phyloP scores from a whole-genome alignment of 1,140 invertebrate genomes.

The Pseudachorutes palmiensis region DNA sequence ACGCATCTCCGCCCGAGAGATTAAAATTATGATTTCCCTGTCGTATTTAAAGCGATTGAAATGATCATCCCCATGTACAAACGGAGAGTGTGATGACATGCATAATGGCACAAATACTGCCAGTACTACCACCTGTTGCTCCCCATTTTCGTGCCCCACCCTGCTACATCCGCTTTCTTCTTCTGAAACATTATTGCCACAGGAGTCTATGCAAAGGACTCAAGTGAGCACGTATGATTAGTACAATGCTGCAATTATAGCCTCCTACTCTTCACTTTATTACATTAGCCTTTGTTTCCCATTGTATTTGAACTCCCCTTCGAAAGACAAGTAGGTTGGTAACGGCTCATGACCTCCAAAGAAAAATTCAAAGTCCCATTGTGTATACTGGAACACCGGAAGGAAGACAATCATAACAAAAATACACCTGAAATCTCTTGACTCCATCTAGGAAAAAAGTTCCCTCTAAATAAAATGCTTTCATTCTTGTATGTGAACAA shows the following conservation, averaged over 20 bases:
- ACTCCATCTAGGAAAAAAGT: too few relatives aligned
- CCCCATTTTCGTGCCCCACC: conserved; percentile 32
- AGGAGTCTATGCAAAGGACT: conserved; percentile 1
- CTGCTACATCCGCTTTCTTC: conserved; percentile 32
- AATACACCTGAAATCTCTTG: background rate
- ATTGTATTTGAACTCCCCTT: conserved; percentile 2
- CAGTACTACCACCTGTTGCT: conserved; percentile 35
- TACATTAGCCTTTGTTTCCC: conserved; percentile 29
- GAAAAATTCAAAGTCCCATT: background rate
- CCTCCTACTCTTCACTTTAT: conserved; percentile 16
- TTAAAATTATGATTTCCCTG: too few relatives aligned
- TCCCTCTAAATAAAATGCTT: too few relatives aligned
- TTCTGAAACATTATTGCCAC: conserved; percentile 21
- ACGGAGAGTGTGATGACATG: background rate
- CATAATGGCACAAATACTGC: conserved; percentile 1
- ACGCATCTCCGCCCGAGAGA: too few relatives aligned
- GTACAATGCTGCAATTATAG: background rate
- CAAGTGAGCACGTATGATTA: conserved; percentile 10
- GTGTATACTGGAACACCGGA: conserved; percentile 17
- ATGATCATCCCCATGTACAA: too few relatives aligned
- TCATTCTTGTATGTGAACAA: too few relatives aligned
- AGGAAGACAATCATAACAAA: conserved; percentile 28
- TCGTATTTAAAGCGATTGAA: too few relatives aligned
- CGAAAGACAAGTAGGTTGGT: background rate
- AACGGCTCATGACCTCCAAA: background rate